Evolutionary conservation across 1,140 invertebrate genomes (phyloP).

Genomic region (Diplogasteroides magnus): DNA sequence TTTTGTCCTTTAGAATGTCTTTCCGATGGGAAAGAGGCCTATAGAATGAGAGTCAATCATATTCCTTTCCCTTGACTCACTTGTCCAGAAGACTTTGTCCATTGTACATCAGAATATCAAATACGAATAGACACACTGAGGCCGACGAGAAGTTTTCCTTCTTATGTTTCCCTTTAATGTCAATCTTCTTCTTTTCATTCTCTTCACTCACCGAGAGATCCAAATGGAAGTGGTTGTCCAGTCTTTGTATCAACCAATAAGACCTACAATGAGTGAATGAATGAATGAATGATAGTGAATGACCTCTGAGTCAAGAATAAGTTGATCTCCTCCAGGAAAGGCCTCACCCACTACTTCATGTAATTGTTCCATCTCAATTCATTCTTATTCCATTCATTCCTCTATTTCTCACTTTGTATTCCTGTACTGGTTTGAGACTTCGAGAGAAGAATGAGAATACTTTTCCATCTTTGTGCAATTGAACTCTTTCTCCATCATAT

Average conservation of each 20-base stretch:
- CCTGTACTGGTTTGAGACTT: conserved; percentile 13
- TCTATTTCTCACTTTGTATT: conserved; percentile 4
- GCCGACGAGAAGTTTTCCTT: conserved; percentile 3
- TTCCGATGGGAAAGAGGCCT: not conserved
- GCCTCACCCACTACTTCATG: not conserved
- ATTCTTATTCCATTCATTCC: not conserved
- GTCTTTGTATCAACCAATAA: conserved; percentile 7
- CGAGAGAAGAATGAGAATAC: conserved; percentile 8
- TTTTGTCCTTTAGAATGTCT: conserved; percentile 6
- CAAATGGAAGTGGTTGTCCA: conserved; percentile 12
- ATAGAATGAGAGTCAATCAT: conserved; percentile 1
- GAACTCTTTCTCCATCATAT: conserved; percentile 15
- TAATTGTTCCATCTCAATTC: conserved; percentile 1
- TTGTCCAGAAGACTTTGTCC: conserved; percentile 7
- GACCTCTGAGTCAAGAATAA: conserved; percentile 11
- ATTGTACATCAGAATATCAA: conserved; percentile 15
- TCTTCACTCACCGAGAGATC: conserved; percentile 4
- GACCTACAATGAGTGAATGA: not conserved
- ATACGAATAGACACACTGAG: conserved; percentile 11
- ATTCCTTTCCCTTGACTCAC: too few relatives aligned
- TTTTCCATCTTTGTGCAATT: conserved; percentile 12
- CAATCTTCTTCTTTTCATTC: conserved; percentile 6
- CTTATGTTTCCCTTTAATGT: not conserved
- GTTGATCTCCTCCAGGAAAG: conserved; percentile 9
- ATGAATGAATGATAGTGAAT: not conserved